Percentiles rank a stretch among this genome's conserved stretches.
Evolutionary conservation across 1,140 invertebrate species (phyloP).

Genomic region (Monomorium pharaonis): DNA sequence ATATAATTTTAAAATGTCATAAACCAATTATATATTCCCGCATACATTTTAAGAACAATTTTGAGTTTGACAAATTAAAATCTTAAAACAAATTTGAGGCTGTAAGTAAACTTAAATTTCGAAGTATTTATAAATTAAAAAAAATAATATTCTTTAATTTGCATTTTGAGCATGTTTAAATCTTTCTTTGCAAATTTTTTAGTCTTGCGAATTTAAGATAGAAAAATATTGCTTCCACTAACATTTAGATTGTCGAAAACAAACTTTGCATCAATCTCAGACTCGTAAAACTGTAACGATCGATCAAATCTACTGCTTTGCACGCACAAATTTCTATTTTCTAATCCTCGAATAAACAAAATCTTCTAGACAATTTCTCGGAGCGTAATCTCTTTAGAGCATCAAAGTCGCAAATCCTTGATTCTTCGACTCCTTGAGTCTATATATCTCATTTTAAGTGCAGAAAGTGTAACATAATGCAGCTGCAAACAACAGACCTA

Average conservation of each 20-base stretch:
- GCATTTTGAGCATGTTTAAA: no score
- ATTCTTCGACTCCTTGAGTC: not conserved
- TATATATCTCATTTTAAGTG: not conserved
- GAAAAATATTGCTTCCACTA: no score
- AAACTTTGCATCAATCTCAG: not conserved
- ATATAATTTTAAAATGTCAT: no score
- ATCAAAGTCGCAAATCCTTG: not conserved
- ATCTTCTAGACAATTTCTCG: not conserved
- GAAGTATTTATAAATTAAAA: no score
- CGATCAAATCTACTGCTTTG: not conserved
- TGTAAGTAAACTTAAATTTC: no score
- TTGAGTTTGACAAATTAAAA: no score
- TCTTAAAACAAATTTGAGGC: no score
- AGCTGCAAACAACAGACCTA: not conserved
- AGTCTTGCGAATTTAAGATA: no score
- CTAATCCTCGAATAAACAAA: not conserved
- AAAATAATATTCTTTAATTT: no score
- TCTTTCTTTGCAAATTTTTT: no score
- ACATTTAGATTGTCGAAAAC: not conserved
- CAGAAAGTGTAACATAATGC: conserved; percentile 5
- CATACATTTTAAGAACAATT: no score
- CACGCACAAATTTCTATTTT: not conserved
- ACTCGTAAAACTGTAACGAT: not conserved
- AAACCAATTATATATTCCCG: no score
- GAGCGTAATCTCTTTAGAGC: not conserved